Percentiles rank a stretch among this genome's conserved stretches.
These are phyloP conservation scores for Trachurus trachurus DNA, from an alignment of 2,797 vertebrate genomes.

Conservation along the genomic window DNA sequence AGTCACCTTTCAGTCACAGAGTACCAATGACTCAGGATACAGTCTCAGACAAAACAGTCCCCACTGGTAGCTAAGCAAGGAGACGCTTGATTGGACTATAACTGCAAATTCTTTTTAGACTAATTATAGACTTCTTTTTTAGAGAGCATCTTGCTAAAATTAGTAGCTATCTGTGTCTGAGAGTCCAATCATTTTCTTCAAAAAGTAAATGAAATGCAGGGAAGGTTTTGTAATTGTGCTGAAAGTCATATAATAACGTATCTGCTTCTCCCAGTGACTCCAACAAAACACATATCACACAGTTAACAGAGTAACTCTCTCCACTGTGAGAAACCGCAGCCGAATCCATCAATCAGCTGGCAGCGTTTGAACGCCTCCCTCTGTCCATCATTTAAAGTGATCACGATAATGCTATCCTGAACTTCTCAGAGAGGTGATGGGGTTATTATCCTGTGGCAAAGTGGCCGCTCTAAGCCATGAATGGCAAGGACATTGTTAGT, in stretches of 20 bases:
- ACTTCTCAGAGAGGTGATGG: constrained; percentile 79
- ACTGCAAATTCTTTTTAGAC: constrained; percentile 63
- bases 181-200: constrained; percentile 47
- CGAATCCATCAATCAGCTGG: constrained; percentile 56
- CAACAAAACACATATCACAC: constrained; percentile 39
- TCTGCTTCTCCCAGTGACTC: constrained; percentile 48
- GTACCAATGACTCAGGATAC: constrained; percentile 74
- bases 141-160: constrained; percentile 69
- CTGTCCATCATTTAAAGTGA: constrained; percentile 80
- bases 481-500: constrained; percentile 87
- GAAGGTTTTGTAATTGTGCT: constrained; percentile 38
- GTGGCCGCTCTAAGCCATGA: constrained; percentile 81
- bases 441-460: constrained; percentile 83
- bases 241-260: constrained; percentile 46
- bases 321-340: constrained; percentile 37
- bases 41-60: constrained; percentile 70
- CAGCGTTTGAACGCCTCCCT: constrained; percentile 64
- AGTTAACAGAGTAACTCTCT: constrained; percentile 11
- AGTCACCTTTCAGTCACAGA: constrained; percentile 79
- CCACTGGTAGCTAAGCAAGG: constrained; percentile 59
- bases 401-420: constrained; percentile 81
- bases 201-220: constrained; percentile 57
- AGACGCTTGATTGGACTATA: constrained; percentile 72
- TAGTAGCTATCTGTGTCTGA: constrained; percentile 64
- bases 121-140: constrained; percentile 77